Percentiles rank a stretch among this genome's conserved stretches.
These are phyloP conservation scores for Lophius americanus DNA, from an alignment of 2,797 vertebrate species.

Conservation along the genomic window DNA sequence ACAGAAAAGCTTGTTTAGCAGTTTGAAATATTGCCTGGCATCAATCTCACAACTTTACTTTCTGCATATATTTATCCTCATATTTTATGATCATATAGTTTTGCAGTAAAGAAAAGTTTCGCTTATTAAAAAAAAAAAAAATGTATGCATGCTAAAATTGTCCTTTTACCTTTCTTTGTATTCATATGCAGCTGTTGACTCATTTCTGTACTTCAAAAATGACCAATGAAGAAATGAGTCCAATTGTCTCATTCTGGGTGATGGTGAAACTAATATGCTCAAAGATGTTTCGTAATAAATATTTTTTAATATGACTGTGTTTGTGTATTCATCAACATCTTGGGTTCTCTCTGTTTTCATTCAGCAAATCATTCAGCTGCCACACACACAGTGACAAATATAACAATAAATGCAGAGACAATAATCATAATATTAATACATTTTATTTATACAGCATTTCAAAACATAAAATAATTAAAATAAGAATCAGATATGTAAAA, in stretches of 20 bases:
- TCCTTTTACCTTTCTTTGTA: background rate
- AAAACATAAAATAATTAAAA: too few species aligned
- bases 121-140: too few species aligned
- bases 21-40: background rate
- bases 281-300: slow-evolving; percentile 37
- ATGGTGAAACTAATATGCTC: background rate
- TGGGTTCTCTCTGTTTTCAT: background rate
- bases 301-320: slow-evolving; percentile 17
- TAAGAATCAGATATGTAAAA: too few species aligned
- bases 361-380: background rate
- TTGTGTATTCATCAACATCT: background rate
- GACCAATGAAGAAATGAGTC: slow-evolving; percentile 1
- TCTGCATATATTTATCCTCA: background rate
- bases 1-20: slow-evolving; percentile 49
- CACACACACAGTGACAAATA: too few species aligned
- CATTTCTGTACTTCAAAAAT: background rate
- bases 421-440: too few species aligned
- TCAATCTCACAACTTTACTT: background rate
- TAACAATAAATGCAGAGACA: too few species aligned
- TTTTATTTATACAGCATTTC: too few species aligned
- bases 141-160: background rate
- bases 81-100: background rate
- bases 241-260: background rate
- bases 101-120: background rate
- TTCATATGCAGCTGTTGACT: background rate